These are phyloP conservation scores for Vannuccia rotundouncinata DNA, from an alignment of 2,888 invertebrate genomes.

Conservation along the genomic window DNA sequence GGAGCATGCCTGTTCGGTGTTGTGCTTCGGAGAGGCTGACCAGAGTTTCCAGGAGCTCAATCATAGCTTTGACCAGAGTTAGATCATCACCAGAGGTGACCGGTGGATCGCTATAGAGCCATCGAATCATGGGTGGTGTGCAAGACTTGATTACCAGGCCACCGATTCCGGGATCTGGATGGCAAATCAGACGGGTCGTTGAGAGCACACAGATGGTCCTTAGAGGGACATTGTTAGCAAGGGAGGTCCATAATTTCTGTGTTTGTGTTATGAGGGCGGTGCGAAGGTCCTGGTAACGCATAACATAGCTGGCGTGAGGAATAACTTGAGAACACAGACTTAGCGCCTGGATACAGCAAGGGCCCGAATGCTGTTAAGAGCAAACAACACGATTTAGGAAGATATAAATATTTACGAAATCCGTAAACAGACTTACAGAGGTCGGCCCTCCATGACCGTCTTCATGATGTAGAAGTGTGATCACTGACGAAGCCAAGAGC, in stretches of 20 bases:
- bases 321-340: background rate
- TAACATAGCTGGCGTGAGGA: background rate
- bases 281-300: background rate
- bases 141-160: conserved; percentile 74
- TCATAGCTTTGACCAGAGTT: conserved; percentile 67
- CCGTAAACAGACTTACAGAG: too few species aligned
- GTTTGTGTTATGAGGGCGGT: background rate
- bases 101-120: conserved; percentile 62
- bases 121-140: conserved; percentile 71
- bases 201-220: conserved; percentile 70
- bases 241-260: background rate
- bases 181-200: conserved; percentile 69
- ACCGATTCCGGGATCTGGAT: conserved; percentile 66
- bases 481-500: background rate
- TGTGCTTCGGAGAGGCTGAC: conserved; percentile 69
- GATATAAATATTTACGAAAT: too few species aligned
- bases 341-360: background rate
- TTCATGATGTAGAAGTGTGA: background rate
- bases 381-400: too few species aligned
- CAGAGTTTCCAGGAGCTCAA: conserved; percentile 69
- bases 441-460: too few species aligned
- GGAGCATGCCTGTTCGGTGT: conserved; percentile 76
- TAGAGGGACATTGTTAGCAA: background rate
- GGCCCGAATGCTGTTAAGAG: background rate
- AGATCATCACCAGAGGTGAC: conserved; percentile 64